Evolutionary conservation across 2,113 vertebrate species (phyloP), one percentile per base, ranked within the genome.

Genomic region (Heterocephalus glaber): DNA sequence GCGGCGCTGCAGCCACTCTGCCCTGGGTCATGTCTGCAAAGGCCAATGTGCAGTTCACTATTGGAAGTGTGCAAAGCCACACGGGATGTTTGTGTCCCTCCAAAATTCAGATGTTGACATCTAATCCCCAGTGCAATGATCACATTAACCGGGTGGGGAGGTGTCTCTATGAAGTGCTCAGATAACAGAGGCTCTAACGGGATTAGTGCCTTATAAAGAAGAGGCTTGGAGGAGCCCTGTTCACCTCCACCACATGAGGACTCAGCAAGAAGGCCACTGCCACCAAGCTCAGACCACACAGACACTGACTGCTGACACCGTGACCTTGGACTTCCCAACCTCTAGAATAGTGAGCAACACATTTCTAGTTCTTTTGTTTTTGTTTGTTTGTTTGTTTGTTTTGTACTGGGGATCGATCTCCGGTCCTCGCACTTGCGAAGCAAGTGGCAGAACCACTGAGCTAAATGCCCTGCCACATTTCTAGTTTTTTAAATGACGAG

Each of bases 1-100:
- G 63, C 26, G 35, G 44, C 3, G 3, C 2, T 28, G 0, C 8
- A 24, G 60, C 16, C 10, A 19, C 35, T 7, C 14, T 11, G 9
- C 56, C 68, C 22, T 4, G 24, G 33, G 13, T 38, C 26, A 0
- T 22, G 33, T 44, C 10, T 56, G 28, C 20, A 7, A 60, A 38
- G 52, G 14, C 35, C 66, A 26, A 30, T 3, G 1, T 10, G 49
- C 7, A 19, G 61, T 2, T 33, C 10, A 14, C 49, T 5, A 17
- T 33, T 16, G 1, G 35, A 38, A 44, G 41, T 9, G 7, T 0
- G 8, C 41, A 63, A 14, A 74, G 70, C 12, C 17, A 26, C 44
- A 30, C 9, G 28, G 44, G 24, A 60, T 17, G 7, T 44, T 20
- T 7, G 2, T 26, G 63, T 22, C 35, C 49, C 86, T 85, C 35